Evolutionary conservation across 1,140 invertebrate genomes (phyloP).

Genomic region (Temnothorax nylanderi): DNA sequence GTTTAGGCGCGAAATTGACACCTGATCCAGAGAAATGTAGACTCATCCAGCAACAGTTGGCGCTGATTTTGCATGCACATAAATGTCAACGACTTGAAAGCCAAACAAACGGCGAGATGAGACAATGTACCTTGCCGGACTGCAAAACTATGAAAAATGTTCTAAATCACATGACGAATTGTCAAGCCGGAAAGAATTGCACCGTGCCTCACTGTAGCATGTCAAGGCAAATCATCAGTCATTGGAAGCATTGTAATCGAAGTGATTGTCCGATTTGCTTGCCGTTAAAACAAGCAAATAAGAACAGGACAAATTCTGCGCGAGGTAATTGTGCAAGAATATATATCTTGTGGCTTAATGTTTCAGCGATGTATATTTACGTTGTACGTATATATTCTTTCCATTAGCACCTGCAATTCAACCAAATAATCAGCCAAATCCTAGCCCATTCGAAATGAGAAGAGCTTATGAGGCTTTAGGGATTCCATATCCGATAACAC

Average conservation of each 20-base stretch:
- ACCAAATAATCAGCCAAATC: too few species aligned
- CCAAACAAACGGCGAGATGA: constrained; percentile 91
- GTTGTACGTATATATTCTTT: too few species aligned
- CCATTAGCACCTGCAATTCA: too few species aligned
- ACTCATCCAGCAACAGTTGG: constrained; percentile 99
- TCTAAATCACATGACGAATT: constrained; percentile 99
- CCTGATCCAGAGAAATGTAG: constrained; percentile 98
- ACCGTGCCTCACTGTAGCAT: constrained; percentile 98
- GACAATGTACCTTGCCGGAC: constrained; percentile 96
- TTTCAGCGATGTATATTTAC: too few species aligned
- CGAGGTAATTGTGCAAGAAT: constrained; percentile 79
- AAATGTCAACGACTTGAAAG: constrained; percentile 98
- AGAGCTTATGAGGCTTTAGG: too few species aligned
- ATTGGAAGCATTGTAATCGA: constrained; percentile 99
- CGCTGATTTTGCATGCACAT: constrained; percentile 98
- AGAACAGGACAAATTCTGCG: constrained; percentile 90
- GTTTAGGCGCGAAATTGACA: constrained; percentile 81
- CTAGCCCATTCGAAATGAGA: too few species aligned
- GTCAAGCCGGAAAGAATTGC: constrained; percentile 96
- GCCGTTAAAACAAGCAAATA: constrained; percentile 97
- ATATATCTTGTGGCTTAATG: too few species aligned
- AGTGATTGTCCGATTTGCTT: constrained; percentile 99
- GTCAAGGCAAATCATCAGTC: constrained; percentile 98
- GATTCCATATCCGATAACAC: too few species aligned
- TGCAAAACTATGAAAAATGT: constrained; percentile 99